Base-by-base conservation (phyloP, 1,140 invertebrate species). In the Platyura marginata region DNA sequence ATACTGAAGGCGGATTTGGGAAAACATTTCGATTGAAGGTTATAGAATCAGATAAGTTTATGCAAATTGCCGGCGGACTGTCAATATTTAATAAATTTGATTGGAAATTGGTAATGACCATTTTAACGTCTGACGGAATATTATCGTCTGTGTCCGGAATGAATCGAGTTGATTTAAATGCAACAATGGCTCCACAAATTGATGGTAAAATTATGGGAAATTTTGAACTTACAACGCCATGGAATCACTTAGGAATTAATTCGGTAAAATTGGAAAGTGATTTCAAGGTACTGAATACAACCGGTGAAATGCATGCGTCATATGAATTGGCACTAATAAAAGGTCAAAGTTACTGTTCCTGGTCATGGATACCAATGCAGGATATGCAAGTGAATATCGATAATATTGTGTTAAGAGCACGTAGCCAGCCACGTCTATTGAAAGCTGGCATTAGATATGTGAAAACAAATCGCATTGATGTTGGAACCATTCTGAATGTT, bases 401-500 rank as follows among this genome's bases (percentile, higher is more conserved):
- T 36, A 65, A 52, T 46, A 60, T 47, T 34, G 53, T 56, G 50
- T 59, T 49, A 46, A 53, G 50, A 48, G 59, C 16, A 21, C 6
- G 10, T 11, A 18, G 3, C n/a, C 32, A 51, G 49, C 49, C 55
- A 39, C 47, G 47, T 40, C 47, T 53, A 41, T 45, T 55, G 23
- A 48, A 48, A 46, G 49, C 51, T n/a, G 52, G 63, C 13, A 44
- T 65, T 2, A 57, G 62, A 34, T 74, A 67, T 43, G 41, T 62
- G 21, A 72, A 75, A 54, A 70, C 69, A 0, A 55, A 61, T 13
- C 56, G 57, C 41, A 54, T 51, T 2, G 70, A 64, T 40, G 52
- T 57, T 5, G 72, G 72, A 0, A 69, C 66, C 11, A 62, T 71
- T 37, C 40, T 74, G 1, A 64, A 69, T 35, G 51, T 75, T 2